A percentile compares a stretch with the other conserved stretches of the same genome.
These are phyloP conservation scores for Corythornis leucogaster DNA, from an alignment of 2,797 vertebrate genomes.

Conservation along the genomic window DNA sequence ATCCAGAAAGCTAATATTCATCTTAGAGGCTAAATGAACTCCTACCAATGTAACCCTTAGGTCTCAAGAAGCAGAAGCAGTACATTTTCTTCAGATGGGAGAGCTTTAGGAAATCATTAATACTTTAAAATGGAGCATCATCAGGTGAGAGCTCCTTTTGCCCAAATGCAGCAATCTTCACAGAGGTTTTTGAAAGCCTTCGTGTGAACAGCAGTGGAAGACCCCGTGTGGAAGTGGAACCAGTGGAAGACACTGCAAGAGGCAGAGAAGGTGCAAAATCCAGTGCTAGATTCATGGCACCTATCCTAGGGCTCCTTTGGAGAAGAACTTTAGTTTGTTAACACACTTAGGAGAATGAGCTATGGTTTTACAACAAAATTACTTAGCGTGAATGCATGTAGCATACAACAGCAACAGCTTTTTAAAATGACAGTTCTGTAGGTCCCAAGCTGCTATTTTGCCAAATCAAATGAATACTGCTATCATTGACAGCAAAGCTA, in stretches of 20 bases:
- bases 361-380: not conserved
- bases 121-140: not conserved
- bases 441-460: not conserved
- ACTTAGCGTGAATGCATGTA: not conserved
- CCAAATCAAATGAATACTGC: not conserved
- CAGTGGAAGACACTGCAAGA: not conserved
- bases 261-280: not conserved
- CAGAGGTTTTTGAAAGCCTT: not conserved
- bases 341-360: not conserved
- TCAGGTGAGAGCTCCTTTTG: not conserved
- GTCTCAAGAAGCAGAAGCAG: not conserved
- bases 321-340: not conserved
- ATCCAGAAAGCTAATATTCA: slow-evolving; percentile 9
- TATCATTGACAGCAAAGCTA: not conserved
- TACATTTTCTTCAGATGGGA: not conserved
- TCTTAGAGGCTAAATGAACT: not conserved
- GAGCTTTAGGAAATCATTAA: not conserved
- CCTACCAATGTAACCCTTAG: not conserved
- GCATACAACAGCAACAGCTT: not conserved
- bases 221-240: not conserved
- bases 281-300: not conserved
- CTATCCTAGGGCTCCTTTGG: not conserved
- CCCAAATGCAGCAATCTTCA: not conserved
- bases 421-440: not conserved
- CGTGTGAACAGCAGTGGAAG: not conserved